Evolutionary conservation across 1,140 invertebrate species (phyloP), one percentile per base, ranked within the genome.

Genomic region (Temnothorax nylanderi): DNA sequence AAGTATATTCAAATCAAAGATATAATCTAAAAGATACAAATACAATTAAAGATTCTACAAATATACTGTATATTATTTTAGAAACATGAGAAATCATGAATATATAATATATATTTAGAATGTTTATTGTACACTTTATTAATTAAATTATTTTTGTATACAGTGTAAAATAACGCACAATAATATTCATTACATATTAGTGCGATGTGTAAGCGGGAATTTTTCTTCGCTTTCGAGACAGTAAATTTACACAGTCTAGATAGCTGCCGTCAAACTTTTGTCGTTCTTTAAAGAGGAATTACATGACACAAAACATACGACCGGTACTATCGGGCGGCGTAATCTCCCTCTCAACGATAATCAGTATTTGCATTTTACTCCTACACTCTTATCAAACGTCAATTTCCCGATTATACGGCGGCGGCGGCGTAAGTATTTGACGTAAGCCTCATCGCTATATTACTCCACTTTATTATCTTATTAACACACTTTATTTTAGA

Each of bases 361-460:
- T 85, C 82, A 78, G 21, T 76, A 85, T 75, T 85, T 77, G 72
- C 47, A 85, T 77, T 85, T 56, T 32, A 69, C 47, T 69, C 13
- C 18, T 72, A 32, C 21, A 4, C 18, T 82, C 80, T 82, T 82
- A 82, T 82, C 80, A 74, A 74, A 74, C 11, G 0, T 26, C 26
- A 58, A 44, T 72, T 82, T 82, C 7, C 65, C 60, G 67, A 72
- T 74, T 74, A 71, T 54, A 10, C 10, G 60, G n/a, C n/a, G n/a
- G n/a, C n/a, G n/a, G n/a, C n/a, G n/a, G 1, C 11, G 21, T 26
- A 71, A 47, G 8, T 47, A 44, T 51, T 71, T 32, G 26, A 60
- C 7, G n/a, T 58, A 82, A 82, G 26, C 51, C 11, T n/a, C 16
- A 8, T 65, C 32, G 18, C 18, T 34, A 3, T 47, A 34, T 58